These are phyloP conservation scores for Heliothis virescens DNA, from an alignment of 1,140 invertebrate species.

Conservation along the genomic window DNA sequence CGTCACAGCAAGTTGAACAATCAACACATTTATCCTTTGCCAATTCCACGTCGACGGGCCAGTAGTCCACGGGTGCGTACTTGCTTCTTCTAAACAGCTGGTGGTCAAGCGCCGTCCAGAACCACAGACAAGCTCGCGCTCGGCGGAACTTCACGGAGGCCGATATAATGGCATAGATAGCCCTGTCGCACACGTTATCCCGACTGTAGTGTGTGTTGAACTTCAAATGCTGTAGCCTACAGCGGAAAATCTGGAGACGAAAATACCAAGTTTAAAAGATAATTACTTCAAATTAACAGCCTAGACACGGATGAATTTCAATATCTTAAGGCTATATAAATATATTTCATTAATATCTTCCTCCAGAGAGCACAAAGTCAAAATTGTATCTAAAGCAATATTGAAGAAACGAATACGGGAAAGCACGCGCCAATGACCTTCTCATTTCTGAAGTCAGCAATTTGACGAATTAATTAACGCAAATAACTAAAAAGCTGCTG, in stretches of 20 bases:
- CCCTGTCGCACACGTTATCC: background rate
- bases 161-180: background rate
- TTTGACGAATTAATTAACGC: too few relatives aligned
- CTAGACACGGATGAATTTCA: too few relatives aligned
- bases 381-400: too few relatives aligned
- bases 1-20: background rate
- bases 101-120: background rate
- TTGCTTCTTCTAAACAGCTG: background rate
- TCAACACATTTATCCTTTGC: background rate
- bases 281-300: too few relatives aligned
- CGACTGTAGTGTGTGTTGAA: background rate
- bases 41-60: background rate
- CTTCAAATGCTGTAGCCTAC: background rate
- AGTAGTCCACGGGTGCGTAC: background rate
- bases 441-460: too few relatives aligned
- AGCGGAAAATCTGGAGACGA: background rate
- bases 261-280: too few relatives aligned
- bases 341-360: too few relatives aligned
- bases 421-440: too few relatives aligned
- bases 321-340: too few relatives aligned
- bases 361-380: too few relatives aligned
- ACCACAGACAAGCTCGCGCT: background rate
- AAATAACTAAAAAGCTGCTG: too few relatives aligned
- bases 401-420: too few relatives aligned
- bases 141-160: background rate